Evolutionary conservation across 2,113 vertebrate genomes (phyloP).

Genomic region (Rhea pennata): DNA sequence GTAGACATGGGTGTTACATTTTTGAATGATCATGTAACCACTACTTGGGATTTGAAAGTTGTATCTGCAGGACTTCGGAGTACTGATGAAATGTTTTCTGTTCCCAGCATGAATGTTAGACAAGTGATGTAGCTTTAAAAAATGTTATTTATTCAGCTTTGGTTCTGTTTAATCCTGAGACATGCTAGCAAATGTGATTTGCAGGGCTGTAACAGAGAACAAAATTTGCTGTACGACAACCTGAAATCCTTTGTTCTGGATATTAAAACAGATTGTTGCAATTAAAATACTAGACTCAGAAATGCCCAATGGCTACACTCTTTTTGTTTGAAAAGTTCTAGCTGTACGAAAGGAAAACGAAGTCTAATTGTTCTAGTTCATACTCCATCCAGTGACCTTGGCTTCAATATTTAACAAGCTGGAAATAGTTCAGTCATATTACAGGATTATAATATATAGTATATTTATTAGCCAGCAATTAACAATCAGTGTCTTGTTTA

Average conservation of each 20-base stretch:
- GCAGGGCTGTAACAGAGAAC: not conserved
- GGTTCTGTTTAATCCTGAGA: not conserved
- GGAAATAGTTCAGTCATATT: not conserved
- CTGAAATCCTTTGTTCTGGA: not conserved
- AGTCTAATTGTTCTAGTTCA: fast-evolving
- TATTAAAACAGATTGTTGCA: not conserved
- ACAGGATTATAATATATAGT: not conserved
- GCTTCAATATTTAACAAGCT: not conserved
- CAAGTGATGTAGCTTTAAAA: not conserved
- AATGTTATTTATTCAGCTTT: slow-evolving; percentile 16
- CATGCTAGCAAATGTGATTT: not conserved
- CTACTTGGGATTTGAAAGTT: not conserved
- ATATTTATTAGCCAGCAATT: not conserved
- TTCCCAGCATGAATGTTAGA: not conserved
- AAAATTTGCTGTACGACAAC: not conserved
- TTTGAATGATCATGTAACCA: not conserved
- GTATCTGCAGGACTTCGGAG: not conserved
- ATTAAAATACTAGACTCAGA: not conserved
- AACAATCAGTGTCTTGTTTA: not conserved
- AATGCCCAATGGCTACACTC: not conserved
- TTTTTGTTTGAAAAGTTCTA: not conserved
- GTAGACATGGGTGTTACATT: not conserved
- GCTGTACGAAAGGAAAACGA: slow-evolving; percentile 4
- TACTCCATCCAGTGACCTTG: not conserved
- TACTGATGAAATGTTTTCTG: not conserved